Evolutionary conservation across 1,140 invertebrate species (phyloP).

Genomic region (Lanistes nyassanus): DNA sequence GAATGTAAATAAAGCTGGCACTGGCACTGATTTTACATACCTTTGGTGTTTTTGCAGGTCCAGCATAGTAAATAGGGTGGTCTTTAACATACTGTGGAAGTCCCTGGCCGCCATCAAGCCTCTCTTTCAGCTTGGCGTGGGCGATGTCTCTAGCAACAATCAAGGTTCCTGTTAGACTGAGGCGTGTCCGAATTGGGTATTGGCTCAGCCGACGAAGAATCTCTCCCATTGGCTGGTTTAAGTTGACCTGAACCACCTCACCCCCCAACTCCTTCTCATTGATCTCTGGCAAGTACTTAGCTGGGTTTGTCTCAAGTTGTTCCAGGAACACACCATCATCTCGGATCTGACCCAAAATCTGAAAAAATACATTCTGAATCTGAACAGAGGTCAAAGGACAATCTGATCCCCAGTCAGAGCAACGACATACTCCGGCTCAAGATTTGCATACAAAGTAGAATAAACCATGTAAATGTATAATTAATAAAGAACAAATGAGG

Average conservation of each 20-base stretch:
- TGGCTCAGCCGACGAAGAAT: slow-evolving; percentile 47
- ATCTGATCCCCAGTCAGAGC: no score
- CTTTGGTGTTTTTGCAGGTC: slow-evolving; percentile 67
- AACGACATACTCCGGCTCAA: no score
- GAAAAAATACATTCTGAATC: no score
- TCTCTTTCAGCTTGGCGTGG: slow-evolving; percentile 66
- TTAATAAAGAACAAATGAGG: no score
- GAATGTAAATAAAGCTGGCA: no score
- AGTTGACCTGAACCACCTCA: slow-evolving; percentile 64
- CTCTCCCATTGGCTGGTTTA: slow-evolving; percentile 64
- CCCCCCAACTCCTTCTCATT: slow-evolving; percentile 56
- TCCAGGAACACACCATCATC: slow-evolving; percentile 66
- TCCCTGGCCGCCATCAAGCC: slow-evolving; percentile 60
- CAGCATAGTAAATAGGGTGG: slow-evolving; percentile 68
- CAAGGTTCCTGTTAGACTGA: slow-evolving; percentile 64
- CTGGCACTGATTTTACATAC: slow-evolving; percentile 30
- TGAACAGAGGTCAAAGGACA: no score
- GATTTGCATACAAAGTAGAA: no score
- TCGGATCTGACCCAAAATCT: slow-evolving; percentile 65
- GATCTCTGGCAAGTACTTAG: slow-evolving; percentile 66
- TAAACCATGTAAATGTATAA: no score
- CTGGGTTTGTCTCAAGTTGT: slow-evolving; percentile 65
- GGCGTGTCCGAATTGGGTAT: slow-evolving; percentile 63
- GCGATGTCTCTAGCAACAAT: slow-evolving; percentile 68
- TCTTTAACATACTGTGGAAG: slow-evolving; percentile 66